phyloP scores from a whole-genome alignment of 2,888 invertebrate genomes.

The Andrena hattorfiana region DNA sequence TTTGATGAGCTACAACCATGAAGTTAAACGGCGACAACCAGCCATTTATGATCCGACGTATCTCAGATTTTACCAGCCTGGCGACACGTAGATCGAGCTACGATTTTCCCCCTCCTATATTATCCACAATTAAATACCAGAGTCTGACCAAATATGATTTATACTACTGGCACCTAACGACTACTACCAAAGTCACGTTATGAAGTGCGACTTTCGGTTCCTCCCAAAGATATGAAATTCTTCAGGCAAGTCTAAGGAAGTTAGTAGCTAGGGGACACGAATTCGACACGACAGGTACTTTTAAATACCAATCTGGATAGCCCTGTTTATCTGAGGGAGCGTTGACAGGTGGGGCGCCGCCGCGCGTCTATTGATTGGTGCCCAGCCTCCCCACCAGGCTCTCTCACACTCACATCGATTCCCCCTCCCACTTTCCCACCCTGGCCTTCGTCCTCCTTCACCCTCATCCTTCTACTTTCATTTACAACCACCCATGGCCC shows the following conservation, averaged over 20 bases:
- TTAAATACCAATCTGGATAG: conserved; percentile 66
- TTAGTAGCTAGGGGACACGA: background rate
- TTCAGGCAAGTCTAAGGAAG: background rate
- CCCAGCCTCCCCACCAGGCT: conserved; percentile 69
- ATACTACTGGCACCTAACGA: background rate
- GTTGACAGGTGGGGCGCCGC: conserved; percentile 76
- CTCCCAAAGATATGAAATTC: background rate
- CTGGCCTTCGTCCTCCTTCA: conserved; percentile 45
- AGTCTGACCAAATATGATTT: background rate
- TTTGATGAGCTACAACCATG: conserved; percentile 55
- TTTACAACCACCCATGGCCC: conserved; percentile 21
- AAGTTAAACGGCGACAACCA: conserved; percentile 43
- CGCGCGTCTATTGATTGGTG: conserved; percentile 76
- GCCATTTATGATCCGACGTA: conserved; percentile 45
- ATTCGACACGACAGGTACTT: conserved; percentile 32
- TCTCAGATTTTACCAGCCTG: conserved; percentile 5
- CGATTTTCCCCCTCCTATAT: background rate
- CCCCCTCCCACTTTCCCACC: conserved; percentile 43
- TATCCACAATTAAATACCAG: background rate
- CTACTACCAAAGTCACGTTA: background rate
- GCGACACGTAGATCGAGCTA: background rate
- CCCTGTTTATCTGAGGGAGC: conserved; percentile 71
- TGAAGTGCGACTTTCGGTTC: background rate
- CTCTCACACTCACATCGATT: conserved; percentile 72
- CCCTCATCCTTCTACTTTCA: conserved; percentile 26